Percentiles rank a stretch among this genome's conserved stretches.
phyloP scores from a whole-genome alignment of 2,113 vertebrate species.

The Corythornis cristatus region DNA sequence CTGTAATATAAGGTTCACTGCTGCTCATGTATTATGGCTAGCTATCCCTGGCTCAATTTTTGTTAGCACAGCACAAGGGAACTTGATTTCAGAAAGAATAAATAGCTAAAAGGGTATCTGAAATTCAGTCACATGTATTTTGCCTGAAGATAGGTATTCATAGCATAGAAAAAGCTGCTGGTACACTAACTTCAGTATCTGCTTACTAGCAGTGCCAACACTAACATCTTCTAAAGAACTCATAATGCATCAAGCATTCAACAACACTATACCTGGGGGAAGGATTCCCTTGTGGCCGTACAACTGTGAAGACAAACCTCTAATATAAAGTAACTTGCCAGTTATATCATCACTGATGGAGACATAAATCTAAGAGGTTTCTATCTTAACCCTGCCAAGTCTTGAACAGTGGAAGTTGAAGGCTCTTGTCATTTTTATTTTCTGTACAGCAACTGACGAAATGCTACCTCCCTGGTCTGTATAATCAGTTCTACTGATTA shows the following conservation, averaged over 20 bases:
- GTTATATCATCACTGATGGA: not conserved
- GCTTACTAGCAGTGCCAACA: not conserved
- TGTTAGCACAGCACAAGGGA: conserved; percentile 48
- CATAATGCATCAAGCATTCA: not conserved
- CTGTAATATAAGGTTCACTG: conserved; percentile 57
- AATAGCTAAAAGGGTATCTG: conserved; percentile 54
- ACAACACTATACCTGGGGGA: not conserved
- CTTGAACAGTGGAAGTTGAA: not conserved
- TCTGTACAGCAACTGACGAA: not conserved
- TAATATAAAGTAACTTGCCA: not conserved
- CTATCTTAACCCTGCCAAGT: not conserved
- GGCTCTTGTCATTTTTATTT: conserved; percentile 41
- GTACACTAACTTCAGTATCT: not conserved
- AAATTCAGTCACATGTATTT: conserved; percentile 27
- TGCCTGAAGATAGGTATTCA: conserved; percentile 29
- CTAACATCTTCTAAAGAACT: not conserved
- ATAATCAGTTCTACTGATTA: conserved; percentile 32
- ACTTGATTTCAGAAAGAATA: conserved; percentile 69
- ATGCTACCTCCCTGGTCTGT: not conserved
- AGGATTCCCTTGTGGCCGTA: not conserved
- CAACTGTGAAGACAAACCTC: conserved; percentile 14
- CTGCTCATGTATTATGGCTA: conserved; percentile 62
- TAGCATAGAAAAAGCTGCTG: not conserved
- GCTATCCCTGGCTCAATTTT: conserved; percentile 60
- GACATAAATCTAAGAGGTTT: conserved; percentile 17